phyloP scores from a whole-genome alignment of 2,797 vertebrate species.

The Ctenopoma kingsleyae region DNA sequence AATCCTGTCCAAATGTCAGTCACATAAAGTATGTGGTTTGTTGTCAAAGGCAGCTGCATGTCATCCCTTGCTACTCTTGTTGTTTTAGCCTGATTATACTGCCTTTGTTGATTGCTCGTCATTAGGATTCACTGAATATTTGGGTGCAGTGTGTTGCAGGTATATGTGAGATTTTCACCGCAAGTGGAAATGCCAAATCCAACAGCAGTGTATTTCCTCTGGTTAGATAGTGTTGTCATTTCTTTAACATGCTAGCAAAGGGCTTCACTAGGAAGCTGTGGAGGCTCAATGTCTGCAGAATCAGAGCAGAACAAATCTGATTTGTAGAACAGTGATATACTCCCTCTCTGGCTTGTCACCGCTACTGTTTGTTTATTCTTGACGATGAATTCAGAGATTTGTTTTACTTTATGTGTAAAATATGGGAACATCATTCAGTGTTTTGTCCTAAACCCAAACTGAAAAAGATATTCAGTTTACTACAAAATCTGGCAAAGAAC shows the following conservation, averaged over 20 bases:
- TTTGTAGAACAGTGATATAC: background rate
- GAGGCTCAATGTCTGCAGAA: background rate
- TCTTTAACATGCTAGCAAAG: background rate
- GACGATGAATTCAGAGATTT: background rate
- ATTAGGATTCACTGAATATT: slow-evolving; percentile 4
- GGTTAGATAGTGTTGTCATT: background rate
- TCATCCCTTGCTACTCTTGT: background rate
- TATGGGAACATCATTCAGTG: too few species aligned
- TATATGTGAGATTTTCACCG: background rate
- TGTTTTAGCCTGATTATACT: background rate
- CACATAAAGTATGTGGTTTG: too few species aligned
- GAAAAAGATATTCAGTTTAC: background rate
- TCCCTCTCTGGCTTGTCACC: background rate
- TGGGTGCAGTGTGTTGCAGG: slow-evolving; percentile 8
- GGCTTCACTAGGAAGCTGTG: background rate
- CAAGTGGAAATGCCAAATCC: background rate
- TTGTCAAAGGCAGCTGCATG: background rate
- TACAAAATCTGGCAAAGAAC: background rate
- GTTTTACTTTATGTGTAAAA: too few species aligned
- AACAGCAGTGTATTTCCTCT: too few species aligned
- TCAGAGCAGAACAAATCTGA: background rate
- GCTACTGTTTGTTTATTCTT: background rate
- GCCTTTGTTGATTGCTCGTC: background rate
- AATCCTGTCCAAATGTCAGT: background rate
- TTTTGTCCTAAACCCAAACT: too few species aligned